These are phyloP conservation scores for Melanocharis versteri DNA, from an alignment of 2,113 vertebrate genomes.

Conservation along the genomic window DNA sequence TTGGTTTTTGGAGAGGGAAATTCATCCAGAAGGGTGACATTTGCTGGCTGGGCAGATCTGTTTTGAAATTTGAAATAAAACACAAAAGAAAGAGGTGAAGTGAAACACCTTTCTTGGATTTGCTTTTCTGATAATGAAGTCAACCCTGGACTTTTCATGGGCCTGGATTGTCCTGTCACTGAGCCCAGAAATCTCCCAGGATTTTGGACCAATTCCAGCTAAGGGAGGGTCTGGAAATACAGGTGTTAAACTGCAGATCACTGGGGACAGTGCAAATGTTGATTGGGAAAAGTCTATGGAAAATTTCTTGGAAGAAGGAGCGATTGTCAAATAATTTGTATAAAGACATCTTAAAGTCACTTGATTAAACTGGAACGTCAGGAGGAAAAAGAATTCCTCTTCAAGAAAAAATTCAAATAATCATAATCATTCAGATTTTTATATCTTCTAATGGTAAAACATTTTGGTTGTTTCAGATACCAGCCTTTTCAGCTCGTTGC, in stretches of 20 bases:
- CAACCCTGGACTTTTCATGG: not conserved
- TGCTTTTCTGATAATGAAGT: not conserved
- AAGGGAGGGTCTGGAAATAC: not conserved
- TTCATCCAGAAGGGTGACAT: not conserved
- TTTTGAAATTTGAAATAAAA: not conserved
- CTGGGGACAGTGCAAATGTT: not conserved
- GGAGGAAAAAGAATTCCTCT: not conserved
- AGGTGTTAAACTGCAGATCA: not conserved
- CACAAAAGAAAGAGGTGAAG: not conserved
- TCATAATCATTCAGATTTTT: not conserved
- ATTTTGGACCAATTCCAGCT: not conserved
- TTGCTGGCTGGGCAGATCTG: not conserved
- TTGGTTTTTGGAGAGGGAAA: not conserved
- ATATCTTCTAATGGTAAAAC: not conserved
- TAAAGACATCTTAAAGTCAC: not conserved
- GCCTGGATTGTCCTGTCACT: not conserved
- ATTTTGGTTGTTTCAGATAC: conserved; percentile 44
- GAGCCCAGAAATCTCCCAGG: not conserved
- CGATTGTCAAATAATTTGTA: not conserved
- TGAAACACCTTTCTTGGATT: not conserved
- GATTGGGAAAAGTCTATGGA: not conserved
- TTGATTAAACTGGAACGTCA: not conserved
- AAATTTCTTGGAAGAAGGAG: not conserved
- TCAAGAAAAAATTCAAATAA: not conserved
- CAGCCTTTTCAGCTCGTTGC: not conserved